A percentile compares a stretch with the other conserved stretches of the same genome.
Evolutionary conservation across 2,888 invertebrate genomes (phyloP).

Genomic region (Rhyacophila evoluta): DNA sequence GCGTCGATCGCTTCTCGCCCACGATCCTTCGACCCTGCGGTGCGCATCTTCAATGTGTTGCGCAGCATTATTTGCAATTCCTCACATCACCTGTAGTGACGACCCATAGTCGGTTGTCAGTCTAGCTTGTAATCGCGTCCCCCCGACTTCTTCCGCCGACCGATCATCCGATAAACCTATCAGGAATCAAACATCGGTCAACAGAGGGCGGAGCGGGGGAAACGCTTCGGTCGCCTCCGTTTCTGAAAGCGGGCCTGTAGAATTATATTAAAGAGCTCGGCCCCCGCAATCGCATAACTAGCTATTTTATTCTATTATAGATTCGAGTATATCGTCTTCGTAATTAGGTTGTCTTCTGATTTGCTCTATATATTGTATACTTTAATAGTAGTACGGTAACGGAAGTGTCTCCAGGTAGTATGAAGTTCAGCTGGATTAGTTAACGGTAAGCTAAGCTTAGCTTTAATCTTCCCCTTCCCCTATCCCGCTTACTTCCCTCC

Average conservation of each 20-base stretch:
- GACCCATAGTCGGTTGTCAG: background rate
- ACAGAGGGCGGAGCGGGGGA: background rate
- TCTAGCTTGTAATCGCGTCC: background rate
- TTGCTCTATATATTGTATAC: slow-evolving; percentile 6
- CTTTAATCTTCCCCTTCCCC: slow-evolving; percentile 7
- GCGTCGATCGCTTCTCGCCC: background rate
- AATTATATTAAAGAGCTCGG: slow-evolving; percentile 29
- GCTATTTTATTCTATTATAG: slow-evolving; percentile 32
- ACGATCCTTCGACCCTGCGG: background rate
- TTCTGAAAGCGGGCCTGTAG: slow-evolving; percentile 26
- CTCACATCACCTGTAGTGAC: background rate
- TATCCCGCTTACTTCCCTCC: slow-evolving; percentile 11
- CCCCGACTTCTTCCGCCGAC: background rate
- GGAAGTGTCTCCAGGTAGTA: background rate
- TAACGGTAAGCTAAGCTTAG: slow-evolving; percentile 19
- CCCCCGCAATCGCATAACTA: slow-evolving; percentile 25
- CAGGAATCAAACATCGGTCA: background rate
- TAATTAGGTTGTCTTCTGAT: slow-evolving; percentile 29
- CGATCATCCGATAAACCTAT: background rate
- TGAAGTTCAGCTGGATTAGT: slow-evolving; percentile 22
- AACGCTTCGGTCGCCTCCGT: background rate
- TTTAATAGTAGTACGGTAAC: slow-evolving; percentile 20
- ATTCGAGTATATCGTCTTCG: slow-evolving; percentile 20
- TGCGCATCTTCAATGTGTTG: slow-evolving; percentile 22
- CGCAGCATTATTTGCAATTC: slow-evolving; percentile 23